Percentiles rank a stretch among this genome's conserved stretches.
These are phyloP conservation scores for Synergus japonicus DNA, from an alignment of 2,888 invertebrate species.

Conservation along the genomic window DNA sequence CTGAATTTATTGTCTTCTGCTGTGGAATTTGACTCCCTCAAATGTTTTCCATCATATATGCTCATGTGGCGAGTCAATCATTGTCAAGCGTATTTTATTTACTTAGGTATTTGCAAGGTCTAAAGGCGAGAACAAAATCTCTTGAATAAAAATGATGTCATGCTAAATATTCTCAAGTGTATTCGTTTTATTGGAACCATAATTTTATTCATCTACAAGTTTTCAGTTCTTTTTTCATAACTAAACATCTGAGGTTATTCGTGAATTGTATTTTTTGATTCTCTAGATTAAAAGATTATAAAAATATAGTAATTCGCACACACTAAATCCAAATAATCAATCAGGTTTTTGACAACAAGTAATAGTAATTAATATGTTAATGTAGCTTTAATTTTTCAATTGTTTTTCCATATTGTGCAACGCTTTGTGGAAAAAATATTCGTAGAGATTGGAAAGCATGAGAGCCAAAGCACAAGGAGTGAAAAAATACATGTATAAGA, in stretches of 20 bases:
- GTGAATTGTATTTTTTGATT: not conserved
- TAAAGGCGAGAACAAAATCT: not conserved
- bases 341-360: too few species aligned
- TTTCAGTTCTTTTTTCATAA: constrained; percentile 2
- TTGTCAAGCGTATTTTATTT: not conserved
- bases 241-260: not conserved
- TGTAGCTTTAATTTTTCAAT: too few species aligned
- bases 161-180: not conserved
- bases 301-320: too few species aligned
- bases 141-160: not conserved
- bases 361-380: too few species aligned
- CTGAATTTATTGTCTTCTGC: constrained; percentile 22
- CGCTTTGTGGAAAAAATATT: not conserved
- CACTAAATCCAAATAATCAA: too few species aligned
- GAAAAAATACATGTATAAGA: not conserved
- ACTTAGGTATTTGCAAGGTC: not conserved
- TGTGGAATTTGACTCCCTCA: constrained; percentile 16
- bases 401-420: too few species aligned
- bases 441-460: not conserved
- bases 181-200: constrained; percentile 1
- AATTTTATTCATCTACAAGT: not conserved
- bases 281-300: too few species aligned
- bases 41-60: not conserved
- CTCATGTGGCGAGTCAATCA: not conserved
- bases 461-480: too few species aligned